Conservation (phyloP, 1,140 invertebrate genomes). For the Phocides pigmalion region DNA sequence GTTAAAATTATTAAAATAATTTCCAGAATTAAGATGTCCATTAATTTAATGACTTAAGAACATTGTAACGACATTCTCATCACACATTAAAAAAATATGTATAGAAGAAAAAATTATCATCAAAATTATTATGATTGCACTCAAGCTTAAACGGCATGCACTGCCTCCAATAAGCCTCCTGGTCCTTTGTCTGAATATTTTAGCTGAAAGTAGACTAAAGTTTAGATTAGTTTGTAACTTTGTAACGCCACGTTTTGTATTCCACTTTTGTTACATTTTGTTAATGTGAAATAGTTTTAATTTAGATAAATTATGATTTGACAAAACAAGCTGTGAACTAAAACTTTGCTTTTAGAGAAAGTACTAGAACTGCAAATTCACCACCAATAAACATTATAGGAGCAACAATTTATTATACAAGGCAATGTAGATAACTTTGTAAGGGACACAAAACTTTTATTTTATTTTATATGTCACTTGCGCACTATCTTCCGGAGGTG, state of each 20-base stretch:
- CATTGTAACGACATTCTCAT: too few relatives aligned
- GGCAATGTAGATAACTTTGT: not conserved
- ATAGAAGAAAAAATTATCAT: slow-evolving; percentile 1
- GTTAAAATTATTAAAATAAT: too few relatives aligned
- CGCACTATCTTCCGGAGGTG: not conserved
- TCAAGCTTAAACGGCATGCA: slow-evolving; percentile 48
- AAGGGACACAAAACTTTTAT: not conserved
- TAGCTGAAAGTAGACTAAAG: slow-evolving; percentile 59
- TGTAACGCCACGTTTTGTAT: slow-evolving; percentile 18
- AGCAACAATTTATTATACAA: slow-evolving; percentile 1
- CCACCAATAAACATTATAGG: not conserved
- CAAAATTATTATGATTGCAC: slow-evolving; percentile 64
- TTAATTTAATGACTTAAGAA: too few relatives aligned
- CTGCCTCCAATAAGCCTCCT: slow-evolving; percentile 58
- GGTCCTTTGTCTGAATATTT: slow-evolving; percentile 52
- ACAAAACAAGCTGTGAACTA: not conserved
- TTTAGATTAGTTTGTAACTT: slow-evolving; percentile 36
- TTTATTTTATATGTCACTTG: slow-evolving; percentile 1
- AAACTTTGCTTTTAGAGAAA: slow-evolving; percentile 25
- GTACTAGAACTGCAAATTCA: slow-evolving; percentile 8
- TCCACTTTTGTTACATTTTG: slow-evolving; percentile 3
- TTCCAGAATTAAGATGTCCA: too few relatives aligned
- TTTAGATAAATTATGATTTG: not conserved
- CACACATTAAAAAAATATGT: too few relatives aligned
- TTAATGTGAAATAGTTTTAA: slow-evolving; percentile 10